Base-by-base conservation (phyloP, 2,797 vertebrate genomes). In the Falco cherrug region DNA sequence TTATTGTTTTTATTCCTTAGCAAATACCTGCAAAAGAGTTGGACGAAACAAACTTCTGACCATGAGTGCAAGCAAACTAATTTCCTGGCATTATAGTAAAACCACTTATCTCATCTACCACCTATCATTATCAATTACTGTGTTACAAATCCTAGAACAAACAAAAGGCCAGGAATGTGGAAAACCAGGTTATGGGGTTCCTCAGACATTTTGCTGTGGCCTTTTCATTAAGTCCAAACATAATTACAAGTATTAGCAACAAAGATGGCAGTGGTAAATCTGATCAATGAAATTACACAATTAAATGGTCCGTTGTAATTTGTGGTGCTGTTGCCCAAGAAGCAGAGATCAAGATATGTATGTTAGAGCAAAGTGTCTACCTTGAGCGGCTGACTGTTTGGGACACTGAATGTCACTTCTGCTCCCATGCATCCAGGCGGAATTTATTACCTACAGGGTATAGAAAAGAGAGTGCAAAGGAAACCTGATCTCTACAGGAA, bases 21-120 rank as follows among this genome's bases (percentile, higher is more conserved):
- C 21, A 90, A 82, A 86, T 50, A 85, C 29, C 35, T 69, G 37
- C 54, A 65, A 90, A 93, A 76, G 0, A 1, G 51, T 73, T 53
- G 22, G 54, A 70, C 65, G 65, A 90, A 93, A 88, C 76, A 89
- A 1, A 15, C 21, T 53, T 89, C 69, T 71, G 57, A 39, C 35
- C 75, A 12, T 51, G 33, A 73, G 1, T 50, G n/a, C 25, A 93
- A 89, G 50, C 63, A 93, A 93, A 85, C 50, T 86, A 86, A 94
- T 97, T 95, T 95, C 92, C 95, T 92, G 70, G 77, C 63, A 93
- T 94, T 94, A 94, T 59, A 61, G 79, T 89, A 93, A 96, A 96
- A 57, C 61, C 59, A 83, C 43, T 95, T 94, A 95, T 93, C 76
- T 97, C 73, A 84, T 96, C 90, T 87, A 89, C 68, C 70, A 86